These are phyloP conservation scores for Hermetia illucens DNA, from an alignment of 1,140 invertebrate species.

Conservation along the genomic window DNA sequence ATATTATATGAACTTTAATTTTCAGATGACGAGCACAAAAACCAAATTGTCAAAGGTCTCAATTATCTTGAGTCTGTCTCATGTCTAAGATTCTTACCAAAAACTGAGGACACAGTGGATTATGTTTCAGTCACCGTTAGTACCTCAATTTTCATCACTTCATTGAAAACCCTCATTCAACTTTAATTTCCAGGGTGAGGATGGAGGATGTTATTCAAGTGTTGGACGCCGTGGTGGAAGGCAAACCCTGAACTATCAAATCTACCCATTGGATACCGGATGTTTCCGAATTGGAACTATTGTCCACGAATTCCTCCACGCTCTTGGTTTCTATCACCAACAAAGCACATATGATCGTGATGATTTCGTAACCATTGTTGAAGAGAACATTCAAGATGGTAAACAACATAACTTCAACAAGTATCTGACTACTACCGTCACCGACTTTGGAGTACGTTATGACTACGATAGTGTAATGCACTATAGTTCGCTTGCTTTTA, in stretches of 20 bases:
- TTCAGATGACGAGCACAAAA: too few relatives aligned
- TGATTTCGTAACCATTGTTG: constrained; percentile 38
- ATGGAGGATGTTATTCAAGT: constrained; percentile 36
- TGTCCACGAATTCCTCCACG: constrained; percentile 54
- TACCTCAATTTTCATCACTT: too few relatives aligned
- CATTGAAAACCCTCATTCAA: too few relatives aligned
- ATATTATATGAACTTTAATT: too few relatives aligned
- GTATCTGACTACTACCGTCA: constrained; percentile 31
- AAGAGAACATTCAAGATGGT: constrained; percentile 37
- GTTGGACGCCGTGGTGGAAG: constrained; percentile 35
- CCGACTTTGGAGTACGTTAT: constrained; percentile 37
- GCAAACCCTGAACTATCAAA: constrained; percentile 35
- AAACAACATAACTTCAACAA: constrained; percentile 40
- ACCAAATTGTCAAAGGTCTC: too few relatives aligned
- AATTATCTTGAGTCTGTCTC: too few relatives aligned
- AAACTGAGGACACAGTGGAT: too few relatives aligned
- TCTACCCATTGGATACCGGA: too few relatives aligned
- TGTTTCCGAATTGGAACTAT: constrained; percentile 40
- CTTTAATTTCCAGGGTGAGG: too few relatives aligned
- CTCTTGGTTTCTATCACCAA: constrained; percentile 44
- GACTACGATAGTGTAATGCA: constrained; percentile 65
- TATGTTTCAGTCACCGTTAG: too few relatives aligned
- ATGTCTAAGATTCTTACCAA: too few relatives aligned
- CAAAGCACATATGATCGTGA: constrained; percentile 45
- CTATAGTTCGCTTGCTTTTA: constrained; percentile 56